Base-by-base conservation (phyloP, 1,140 invertebrate genomes). In the Orchesella cincta region DNA sequence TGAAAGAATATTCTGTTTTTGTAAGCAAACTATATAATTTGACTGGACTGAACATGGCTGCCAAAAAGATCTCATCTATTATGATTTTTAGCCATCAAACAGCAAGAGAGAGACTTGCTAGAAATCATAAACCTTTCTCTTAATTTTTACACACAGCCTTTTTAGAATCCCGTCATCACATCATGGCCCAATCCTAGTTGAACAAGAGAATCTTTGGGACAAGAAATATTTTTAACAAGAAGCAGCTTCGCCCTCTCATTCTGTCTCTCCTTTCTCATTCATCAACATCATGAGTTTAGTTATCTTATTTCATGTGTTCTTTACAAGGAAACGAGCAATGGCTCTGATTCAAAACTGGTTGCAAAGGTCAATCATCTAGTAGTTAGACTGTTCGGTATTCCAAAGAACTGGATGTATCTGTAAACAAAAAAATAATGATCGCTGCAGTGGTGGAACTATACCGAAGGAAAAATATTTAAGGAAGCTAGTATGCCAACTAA, bases 161-260 rank as follows among this genome's bases (percentile, higher is more conserved):
- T 18, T 18, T 31, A 2, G 54, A 57, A 57, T 57, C 54, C 54
- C 54, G 54, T 67, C 31, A 67, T 31, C 62, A 67, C 33, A 26
- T 31, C 62, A 67, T 12, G 62, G 62, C 62, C 62, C 62, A 67
- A 31, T 67, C 62, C 62, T 67, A 33, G 62, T 67, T 67, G 62
- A 29, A 67, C 62, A 67, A 67, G 31, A 67, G 31, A 33, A 5
- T 67, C 31, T 67, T 67, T 67, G 62, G 62, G 29, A 67, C 62
- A 67, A 67, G 62, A 67, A 67, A 67, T 67, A 12, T 67, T 31
- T 57, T 57, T 67, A 67, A 67, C 62, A 67, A 67, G 62, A 67
- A 67, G 62, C 62, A 67, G 62, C 62, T 18, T 67, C 62, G 62
- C 26, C 62, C 62, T 67, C 23, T 67, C 12, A 5, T 14, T 23